Base-by-base conservation (phyloP, 2,888 invertebrate species). In the Chironomus tentans region DNA sequence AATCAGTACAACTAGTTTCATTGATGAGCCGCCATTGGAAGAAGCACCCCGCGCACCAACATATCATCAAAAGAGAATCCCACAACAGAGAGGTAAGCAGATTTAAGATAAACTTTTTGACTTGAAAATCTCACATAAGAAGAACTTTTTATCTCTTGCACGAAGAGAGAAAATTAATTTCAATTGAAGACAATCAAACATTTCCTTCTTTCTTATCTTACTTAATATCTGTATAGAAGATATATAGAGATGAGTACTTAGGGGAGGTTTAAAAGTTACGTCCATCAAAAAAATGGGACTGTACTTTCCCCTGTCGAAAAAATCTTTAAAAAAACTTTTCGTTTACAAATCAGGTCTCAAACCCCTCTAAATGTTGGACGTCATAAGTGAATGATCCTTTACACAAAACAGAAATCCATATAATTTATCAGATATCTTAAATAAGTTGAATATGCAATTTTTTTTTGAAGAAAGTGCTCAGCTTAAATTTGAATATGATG, bases 131-230 rank as follows among this genome's bases (percentile, higher is more conserved):
- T 21, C 38, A 38, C 38, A 38, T 12, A 62, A 15, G 62, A 62
- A 62, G 38, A 22, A 13, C 3, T 2, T 5, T 13, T 15, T 10
- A 28, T n/a, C n/a, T n/a, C n/a, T n/a, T 38, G 61, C n/a, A 72
- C 12, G n/a, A 38, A 68, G 68, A 68, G 48, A 68, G 15, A 62
- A 73, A 62, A 74, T 68, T 74, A 74, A 74, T 73, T 73, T 62
- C 74, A 74, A 74, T 74, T 74, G 74, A 74, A 74, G 68, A 74
- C 68, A 74, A 74, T 74, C 74, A 68, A 73, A 74, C 47, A 28
- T 62, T 74, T 74, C 68, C 74, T 74, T 74, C 28, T 72, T 38
- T 70, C 70, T 70, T 70, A 62, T 21, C 21, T 38, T 61, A 15
- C 24, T n/a, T 18, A 28, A 38, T 38, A 38, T 38, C 38, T 10